Evolutionary conservation across 2,113 vertebrate genomes (phyloP), one percentile per base, ranked within the genome.

Genomic region (Lophius piscatorius): DNA sequence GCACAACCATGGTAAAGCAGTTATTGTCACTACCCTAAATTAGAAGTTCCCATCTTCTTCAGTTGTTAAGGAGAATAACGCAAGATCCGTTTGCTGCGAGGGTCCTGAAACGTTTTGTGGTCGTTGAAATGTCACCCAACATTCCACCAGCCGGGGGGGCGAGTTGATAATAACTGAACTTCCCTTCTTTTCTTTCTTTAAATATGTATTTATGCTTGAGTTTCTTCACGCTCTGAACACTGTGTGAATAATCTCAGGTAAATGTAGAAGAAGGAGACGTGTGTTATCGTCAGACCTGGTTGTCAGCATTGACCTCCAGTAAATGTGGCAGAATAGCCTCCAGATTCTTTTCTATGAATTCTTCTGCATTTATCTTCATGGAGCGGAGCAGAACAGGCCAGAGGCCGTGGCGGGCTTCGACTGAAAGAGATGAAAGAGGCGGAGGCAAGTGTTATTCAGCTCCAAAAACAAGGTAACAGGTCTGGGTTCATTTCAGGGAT

Each of bases 361-460:
- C 92, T 29, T 88, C 86, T 0, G 92, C 90, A 61, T 96, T 88
- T 2, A 98, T 87, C 69, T 96, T 97, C 95, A 99, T 96, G 70
- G 80, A 91, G 35, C 89, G 45, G 13, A 99, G 90, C 52, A 99
- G 92, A 1, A 89, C 49, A 17, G 94, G 88, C 97, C 97, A 99
- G 60, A 97, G 83, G 24, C 91, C 93, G 0, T 81, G 71, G 39
- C 94, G 94, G 28, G 89, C 88, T 40, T 84, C 85, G 68, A 94
- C 96, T 98, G 64, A 10, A 26, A 64, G 39, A 56, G 24, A 42
- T 0, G 3, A 26, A 18, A 4, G 3, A 22, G 6, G 22, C 9
- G 29, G 29, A 40, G 55, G 3, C 1, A 0, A 0, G n/a, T n/a
- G 16, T 29, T 5, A 18, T 29, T 22, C n/a, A 7, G 14, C 4